Conservation (phyloP, 23 tunicate genomes). For the Trididemnum clinides region DNA sequence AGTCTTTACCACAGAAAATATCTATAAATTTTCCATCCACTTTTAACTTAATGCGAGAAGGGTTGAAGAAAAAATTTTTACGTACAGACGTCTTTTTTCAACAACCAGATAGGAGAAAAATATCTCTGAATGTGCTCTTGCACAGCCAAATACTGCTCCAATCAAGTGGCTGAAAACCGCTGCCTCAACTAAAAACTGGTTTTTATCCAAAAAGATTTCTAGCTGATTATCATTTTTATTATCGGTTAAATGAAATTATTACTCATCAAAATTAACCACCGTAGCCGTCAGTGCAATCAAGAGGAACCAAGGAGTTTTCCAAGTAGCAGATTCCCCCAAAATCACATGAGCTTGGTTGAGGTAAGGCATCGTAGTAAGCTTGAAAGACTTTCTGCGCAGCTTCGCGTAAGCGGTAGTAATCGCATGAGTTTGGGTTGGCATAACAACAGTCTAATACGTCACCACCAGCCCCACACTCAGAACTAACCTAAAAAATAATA, state of each 20-base stretch:
- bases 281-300: conserved; percentile 63
- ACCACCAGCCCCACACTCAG: conserved; percentile 57
- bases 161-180: too few relatives aligned
- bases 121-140: too few relatives aligned
- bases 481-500: conserved; percentile 41
- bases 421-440: conserved; percentile 42
- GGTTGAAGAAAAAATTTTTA: too few relatives aligned
- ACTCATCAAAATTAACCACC: conserved; percentile 42
- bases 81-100: too few relatives aligned
- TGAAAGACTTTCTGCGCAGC: conserved; percentile 79
- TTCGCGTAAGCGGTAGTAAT: conserved; percentile 29
- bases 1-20: too few relatives aligned
- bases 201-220: too few relatives aligned
- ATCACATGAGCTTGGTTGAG: conserved; percentile 66
- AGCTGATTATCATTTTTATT: background rate
- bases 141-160: too few relatives aligned
- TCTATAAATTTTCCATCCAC: too few relatives aligned
- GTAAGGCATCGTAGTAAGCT: conserved; percentile 77
- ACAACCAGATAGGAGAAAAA: too few relatives aligned
- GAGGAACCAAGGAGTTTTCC: conserved; percentile 34
- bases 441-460: conserved; percentile 66
- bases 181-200: too few relatives aligned
- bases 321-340: conserved; percentile 86
- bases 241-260: background rate
- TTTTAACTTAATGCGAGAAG: too few relatives aligned